Evolutionary conservation across 2,888 invertebrate genomes (phyloP).

Genomic region (Lasioglossum calceatum): DNA sequence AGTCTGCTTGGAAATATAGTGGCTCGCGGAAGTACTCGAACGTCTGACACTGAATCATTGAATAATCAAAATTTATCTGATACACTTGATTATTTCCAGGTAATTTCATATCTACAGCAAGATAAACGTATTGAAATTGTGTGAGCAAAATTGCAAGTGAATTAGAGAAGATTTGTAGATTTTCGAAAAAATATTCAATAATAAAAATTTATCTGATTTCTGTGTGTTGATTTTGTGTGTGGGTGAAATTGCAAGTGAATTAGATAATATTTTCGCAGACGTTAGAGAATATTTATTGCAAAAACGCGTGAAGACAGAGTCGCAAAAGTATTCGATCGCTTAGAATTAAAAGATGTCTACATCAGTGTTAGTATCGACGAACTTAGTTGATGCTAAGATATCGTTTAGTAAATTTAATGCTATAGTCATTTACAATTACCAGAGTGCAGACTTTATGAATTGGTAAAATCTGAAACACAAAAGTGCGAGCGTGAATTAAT

Average conservation of each 20-base stretch:
- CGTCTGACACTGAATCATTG: background rate
- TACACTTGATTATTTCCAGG: no score
- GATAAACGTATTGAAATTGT: no score
- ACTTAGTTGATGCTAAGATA: background rate
- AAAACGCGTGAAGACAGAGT: background rate
- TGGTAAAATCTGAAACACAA: slow-evolving; percentile 1
- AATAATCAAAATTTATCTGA: background rate
- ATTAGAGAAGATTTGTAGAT: no score
- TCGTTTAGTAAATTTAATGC: slow-evolving; percentile 1
- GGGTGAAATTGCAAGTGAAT: background rate
- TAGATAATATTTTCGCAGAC: background rate
- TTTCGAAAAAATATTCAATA: no score
- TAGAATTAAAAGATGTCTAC: background rate
- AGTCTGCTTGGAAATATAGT: slow-evolving; percentile 12
- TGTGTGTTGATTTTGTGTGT: background rate
- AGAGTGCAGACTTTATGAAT: background rate
- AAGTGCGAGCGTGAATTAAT: slow-evolving; percentile 1
- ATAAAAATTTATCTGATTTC: no score
- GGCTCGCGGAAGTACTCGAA: background rate
- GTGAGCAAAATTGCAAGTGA: no score
- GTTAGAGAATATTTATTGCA: background rate
- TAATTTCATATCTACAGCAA: no score
- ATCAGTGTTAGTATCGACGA: background rate
- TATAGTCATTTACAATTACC: background rate
- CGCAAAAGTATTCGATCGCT: background rate